These are phyloP conservation scores for Heterodera filipjevi DNA, from an alignment of 2,888 invertebrate species.

Conservation along the genomic window DNA sequence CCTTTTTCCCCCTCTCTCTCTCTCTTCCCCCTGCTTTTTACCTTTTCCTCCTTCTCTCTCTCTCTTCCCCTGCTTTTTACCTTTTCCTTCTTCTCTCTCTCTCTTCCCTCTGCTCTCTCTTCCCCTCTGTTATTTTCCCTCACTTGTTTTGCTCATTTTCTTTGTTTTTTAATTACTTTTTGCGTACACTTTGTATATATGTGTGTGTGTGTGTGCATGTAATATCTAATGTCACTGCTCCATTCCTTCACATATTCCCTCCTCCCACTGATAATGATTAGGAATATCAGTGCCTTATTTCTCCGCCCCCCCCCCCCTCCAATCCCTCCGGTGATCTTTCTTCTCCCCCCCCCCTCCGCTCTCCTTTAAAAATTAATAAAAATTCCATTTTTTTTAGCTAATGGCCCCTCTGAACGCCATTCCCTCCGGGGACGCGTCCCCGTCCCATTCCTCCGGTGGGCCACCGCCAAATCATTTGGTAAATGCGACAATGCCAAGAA, in stretches of 20 bases:
- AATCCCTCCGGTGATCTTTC: neutral
- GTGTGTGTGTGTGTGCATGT: too few relatives aligned
- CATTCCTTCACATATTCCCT: neutral
- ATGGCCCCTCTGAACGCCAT: neutral
- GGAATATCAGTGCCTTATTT: neutral
- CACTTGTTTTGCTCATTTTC: neutral
- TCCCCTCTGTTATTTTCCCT: neutral
- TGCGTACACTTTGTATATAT: too few relatives aligned
- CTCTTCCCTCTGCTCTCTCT: neutral
- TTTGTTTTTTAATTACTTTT: too few relatives aligned
- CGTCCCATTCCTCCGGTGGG: neutral
- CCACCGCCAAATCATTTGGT: neutral
- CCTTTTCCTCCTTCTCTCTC: neutral
- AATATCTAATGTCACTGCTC: too few relatives aligned
- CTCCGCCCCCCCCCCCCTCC: neutral
- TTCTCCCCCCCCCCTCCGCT: neutral
- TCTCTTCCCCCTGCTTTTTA: neutral
- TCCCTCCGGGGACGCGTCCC: neutral
- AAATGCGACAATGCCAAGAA: neutral
- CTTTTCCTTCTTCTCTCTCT: neutral
- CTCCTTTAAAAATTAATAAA: neutral
- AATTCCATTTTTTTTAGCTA: neutral
- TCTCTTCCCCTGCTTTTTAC: neutral
- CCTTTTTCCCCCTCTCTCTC: neutral
- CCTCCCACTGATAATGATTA: neutral